Base-by-base conservation (phyloP, 2,797 vertebrate species). In the Cyprinella venusta region DNA sequence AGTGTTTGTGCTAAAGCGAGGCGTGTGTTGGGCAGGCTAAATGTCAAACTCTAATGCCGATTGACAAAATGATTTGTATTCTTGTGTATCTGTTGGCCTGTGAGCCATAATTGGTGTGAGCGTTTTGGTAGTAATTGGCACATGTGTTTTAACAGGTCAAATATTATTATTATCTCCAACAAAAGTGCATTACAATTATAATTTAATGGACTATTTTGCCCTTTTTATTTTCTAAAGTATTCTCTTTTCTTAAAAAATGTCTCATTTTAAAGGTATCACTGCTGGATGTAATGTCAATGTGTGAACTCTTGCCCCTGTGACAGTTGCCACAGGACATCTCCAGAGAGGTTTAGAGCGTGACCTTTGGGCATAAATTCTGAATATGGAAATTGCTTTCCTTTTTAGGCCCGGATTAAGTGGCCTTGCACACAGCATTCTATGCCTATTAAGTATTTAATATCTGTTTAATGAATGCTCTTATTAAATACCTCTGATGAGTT, bases 301-400 rank as follows among this genome's bases (percentile, higher is more conserved):
- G 42, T 77, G 72, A 84, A 77, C 16, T 63, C 67, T 79, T 24
- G 15, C 38, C 26, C 61, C 19, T 30, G 64, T 45, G 50, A 76
- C 76, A 38, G 74, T 65, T 72, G 30, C 64, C 79, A 63, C 59
- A 84, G 81, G 84, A 74, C 84, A 80, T 79, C 75, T 77, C 54
- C 40, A 75, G 45, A 61, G 6, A 8, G 56, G 68, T 76, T 85
- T 76, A 36, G 70, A 79, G 82, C 48, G 30, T 91, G 85, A 90
- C 88, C 88, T 89, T 76, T 38, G 7, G n/a, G 4, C 79, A 76
- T 84, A 75, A 3, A 7, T 16, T 72, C 85, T 89, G 82, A 91
- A 91, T 90, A 91, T 91, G 88, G 45, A 91, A 86, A 91, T 88
- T 26, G 76, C 59, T 68, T 80, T 59, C 42, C 85, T 78, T 90